Evolutionary conservation across 2,797 vertebrate genomes (phyloP).

Genomic region (Yasuhikotakia modesta): DNA sequence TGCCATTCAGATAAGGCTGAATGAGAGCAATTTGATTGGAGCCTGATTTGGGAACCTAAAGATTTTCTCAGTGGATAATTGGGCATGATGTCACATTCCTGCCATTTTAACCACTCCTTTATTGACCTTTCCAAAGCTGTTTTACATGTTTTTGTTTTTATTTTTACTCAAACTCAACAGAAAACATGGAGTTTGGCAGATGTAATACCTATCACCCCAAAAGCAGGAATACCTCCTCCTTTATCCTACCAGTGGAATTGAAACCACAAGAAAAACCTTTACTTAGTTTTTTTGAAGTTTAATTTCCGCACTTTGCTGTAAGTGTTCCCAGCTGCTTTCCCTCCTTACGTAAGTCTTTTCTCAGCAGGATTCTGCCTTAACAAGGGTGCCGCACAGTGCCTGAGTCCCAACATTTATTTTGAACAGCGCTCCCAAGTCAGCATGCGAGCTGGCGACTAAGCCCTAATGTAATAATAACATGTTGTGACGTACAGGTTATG

Average conservation of each 20-base stretch:
- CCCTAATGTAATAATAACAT: constrained; percentile 60
- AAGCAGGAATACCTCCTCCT: constrained; percentile 33
- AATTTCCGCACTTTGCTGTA: constrained; percentile 67
- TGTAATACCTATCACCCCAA: constrained; percentile 51
- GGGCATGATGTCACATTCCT: constrained; percentile 52
- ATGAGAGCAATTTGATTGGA: constrained; percentile 61
- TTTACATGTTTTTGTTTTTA: not conserved
- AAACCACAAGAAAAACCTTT: constrained; percentile 66
- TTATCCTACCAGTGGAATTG: constrained; percentile 50
- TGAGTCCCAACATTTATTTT: constrained; percentile 65
- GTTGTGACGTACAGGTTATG: not conserved
- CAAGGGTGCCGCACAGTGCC: constrained; percentile 63
- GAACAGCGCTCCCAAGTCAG: constrained; percentile 52
- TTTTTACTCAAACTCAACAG: constrained; percentile 37
- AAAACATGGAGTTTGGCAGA: constrained; percentile 51
- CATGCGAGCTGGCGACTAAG: constrained; percentile 50
- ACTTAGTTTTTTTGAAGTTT: constrained; percentile 65
- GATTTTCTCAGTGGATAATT: constrained; percentile 59
- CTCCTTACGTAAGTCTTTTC: constrained; percentile 63
- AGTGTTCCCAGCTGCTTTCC: constrained; percentile 71
- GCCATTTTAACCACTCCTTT: constrained; percentile 39
- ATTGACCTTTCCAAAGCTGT: constrained; percentile 36
- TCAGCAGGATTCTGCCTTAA: constrained; percentile 67
- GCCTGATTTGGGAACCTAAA: constrained; percentile 52
- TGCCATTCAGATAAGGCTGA: constrained; percentile 61